Conservation (phyloP, 2,113 vertebrate genomes). For the Equus przewalskii region DNA sequence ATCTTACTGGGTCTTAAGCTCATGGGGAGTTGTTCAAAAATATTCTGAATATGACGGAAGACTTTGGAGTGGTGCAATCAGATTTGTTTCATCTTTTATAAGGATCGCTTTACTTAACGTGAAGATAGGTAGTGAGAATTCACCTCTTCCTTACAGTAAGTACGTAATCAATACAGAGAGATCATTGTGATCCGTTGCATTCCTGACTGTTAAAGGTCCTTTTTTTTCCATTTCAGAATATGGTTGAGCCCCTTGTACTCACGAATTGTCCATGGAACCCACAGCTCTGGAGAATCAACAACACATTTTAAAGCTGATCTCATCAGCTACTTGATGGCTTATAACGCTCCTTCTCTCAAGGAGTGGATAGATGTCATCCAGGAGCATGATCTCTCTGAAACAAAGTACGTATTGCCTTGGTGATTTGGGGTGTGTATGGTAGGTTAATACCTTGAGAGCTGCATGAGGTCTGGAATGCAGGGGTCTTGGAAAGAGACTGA, state of each 20-base stretch:
- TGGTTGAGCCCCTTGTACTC: conserved; percentile 98
- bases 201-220: background rate
- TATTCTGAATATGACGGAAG: background rate
- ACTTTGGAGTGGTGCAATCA: fast-evolving
- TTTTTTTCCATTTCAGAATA: conserved; percentile 88
- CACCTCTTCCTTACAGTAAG: background rate
- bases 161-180: fast-evolving
- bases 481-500: background rate
- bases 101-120: background rate
- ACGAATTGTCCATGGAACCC: conserved; percentile 88
- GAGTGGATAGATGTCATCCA: conserved; percentile 94
- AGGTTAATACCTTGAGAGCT: background rate
- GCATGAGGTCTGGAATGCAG: fast-evolving
- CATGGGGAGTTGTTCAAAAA: background rate
- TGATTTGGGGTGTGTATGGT: fast-evolving
- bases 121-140: background rate
- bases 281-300: conserved; percentile 92
- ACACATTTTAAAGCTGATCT: conserved; percentile 96
- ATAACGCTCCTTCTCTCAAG: conserved; percentile 90
- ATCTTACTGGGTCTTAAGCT: background rate
- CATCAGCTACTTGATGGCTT: conserved; percentile 93
- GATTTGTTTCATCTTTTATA: background rate
- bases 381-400: conserved; percentile 96
- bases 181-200: fast-evolving
- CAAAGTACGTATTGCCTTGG: conserved; percentile 87